These are phyloP conservation scores for Erpetoichthys calabaricus DNA, from an alignment of 2,797 vertebrate genomes.

Conservation along the genomic window DNA sequence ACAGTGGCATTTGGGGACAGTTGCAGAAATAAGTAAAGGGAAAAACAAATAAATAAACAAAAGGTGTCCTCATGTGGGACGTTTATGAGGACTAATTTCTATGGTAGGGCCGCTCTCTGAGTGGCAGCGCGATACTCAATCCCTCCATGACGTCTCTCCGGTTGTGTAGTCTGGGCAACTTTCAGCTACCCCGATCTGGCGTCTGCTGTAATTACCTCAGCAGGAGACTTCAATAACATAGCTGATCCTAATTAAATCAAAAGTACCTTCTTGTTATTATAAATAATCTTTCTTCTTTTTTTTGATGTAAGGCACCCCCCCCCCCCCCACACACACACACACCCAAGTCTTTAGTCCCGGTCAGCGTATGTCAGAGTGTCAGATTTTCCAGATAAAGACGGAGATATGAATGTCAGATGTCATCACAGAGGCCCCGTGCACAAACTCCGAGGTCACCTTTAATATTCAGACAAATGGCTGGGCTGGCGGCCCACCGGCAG, in stretches of 20 bases:
- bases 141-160: slow-evolving; percentile 23
- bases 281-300: slow-evolving; percentile 22
- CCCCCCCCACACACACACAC: neutral
- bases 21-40: no score
- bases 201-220: slow-evolving; percentile 38
- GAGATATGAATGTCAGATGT: slow-evolving; percentile 30
- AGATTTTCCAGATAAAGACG: slow-evolving; percentile 13
- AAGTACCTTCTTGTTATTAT: slow-evolving; percentile 39
- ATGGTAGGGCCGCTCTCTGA: no score
- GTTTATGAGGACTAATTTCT: no score
- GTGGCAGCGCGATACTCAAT: slow-evolving; percentile 23
- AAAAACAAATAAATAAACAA: no score
- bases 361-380: slow-evolving; percentile 8
- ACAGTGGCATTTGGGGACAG: no score
- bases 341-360: neutral
- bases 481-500: slow-evolving; percentile 2
- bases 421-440: slow-evolving; percentile 43
- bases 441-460: slow-evolving; percentile 38
- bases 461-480: slow-evolving; percentile 16
- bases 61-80: no score
- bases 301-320: slow-evolving; percentile 15
- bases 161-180: slow-evolving; percentile 20
- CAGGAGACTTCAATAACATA: slow-evolving; percentile 40
- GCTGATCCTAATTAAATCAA: slow-evolving; percentile 47
- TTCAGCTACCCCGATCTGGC: slow-evolving; percentile 38